These are phyloP conservation scores for Peribatodes rhomboidaria DNA, from an alignment of 2,888 invertebrate genomes.

Conservation along the genomic window DNA sequence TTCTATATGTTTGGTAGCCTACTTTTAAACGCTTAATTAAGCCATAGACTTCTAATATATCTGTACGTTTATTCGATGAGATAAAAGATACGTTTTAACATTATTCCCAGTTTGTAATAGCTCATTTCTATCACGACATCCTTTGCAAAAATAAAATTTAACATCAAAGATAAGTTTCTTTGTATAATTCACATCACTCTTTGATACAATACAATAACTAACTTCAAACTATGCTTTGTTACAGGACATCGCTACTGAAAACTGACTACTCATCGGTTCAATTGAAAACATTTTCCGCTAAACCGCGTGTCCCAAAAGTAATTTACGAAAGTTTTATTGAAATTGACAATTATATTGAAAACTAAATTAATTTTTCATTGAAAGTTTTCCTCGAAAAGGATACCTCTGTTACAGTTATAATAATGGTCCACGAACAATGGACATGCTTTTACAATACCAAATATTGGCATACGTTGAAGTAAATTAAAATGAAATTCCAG, in stretches of 20 bases:
- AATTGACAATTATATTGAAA: not conserved
- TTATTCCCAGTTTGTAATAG: no score
- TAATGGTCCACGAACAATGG: not conserved
- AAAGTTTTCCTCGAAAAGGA: not conserved
- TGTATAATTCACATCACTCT: no score
- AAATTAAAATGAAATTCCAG: constrained; percentile 8
- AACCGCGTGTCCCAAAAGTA: not conserved
- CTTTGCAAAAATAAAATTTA: no score
- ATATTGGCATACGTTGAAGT: not conserved
- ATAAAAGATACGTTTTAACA: no score
- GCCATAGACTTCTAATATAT: no score
- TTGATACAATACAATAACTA: not conserved
- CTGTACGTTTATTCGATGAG: no score
- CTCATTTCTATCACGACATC: no score
- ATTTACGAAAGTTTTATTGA: not conserved
- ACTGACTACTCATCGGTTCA: constrained; percentile 1
- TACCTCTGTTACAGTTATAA: not conserved
- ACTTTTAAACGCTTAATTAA: no score
- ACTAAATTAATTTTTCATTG: not conserved
- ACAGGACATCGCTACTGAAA: not conserved
- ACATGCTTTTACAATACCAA: not conserved
- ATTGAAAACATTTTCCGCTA: not conserved
- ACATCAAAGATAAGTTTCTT: no score
- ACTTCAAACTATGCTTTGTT: constrained; percentile 18
- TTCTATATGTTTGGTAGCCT: no score